Evolutionary conservation across 2,888 invertebrate species (phyloP), one percentile per base, ranked within the genome.

Genomic region (Brenthis daphne): DNA sequence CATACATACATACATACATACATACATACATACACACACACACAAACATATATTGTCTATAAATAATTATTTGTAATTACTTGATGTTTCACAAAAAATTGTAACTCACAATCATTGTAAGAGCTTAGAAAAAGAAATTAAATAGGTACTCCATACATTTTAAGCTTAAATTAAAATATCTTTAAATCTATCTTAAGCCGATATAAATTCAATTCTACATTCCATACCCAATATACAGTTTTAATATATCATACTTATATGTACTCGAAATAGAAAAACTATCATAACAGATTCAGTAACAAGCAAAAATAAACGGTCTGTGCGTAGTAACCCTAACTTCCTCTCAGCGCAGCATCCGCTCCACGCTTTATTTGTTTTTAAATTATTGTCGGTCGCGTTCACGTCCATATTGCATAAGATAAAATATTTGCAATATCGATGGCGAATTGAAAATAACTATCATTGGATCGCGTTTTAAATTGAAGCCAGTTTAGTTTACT

Each of bases 281-380:
- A 24, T 24, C 14, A 20, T 47, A 57, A 57, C 37, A 24, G 11
- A 20, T 16, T 20, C 43, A 33, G 8, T 37, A 55, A 57, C 33
- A 56, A 57, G 37, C 13, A 57, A 50, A 64, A 54, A 43, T 20
- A 64, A 24, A 63, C 14, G 16, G 47, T 13, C 47, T 13, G 16
- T 13, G 20, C 33, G 20, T 13, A 53, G 61, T 53, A 87, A 64
- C 87, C 88, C 86, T 87, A 75, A 77, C 76, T 82, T 85, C 84
- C 85, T 80, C 75, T 75, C 74, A 70, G 65, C 73, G 76, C 82
- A 80, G 80, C 85, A 86, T 87, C 87, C 87, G 86, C 74, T 75
- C 74, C 73, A 75, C 76, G 80, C 65, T 83, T 83, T 82, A 83
- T 86, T 85, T 84, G 84, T 83, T 85, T 82, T 80, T 75, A 74